Evolutionary conservation across 2,888 invertebrate species (phyloP).

Genomic region (Caradrina clavipalpis): DNA sequence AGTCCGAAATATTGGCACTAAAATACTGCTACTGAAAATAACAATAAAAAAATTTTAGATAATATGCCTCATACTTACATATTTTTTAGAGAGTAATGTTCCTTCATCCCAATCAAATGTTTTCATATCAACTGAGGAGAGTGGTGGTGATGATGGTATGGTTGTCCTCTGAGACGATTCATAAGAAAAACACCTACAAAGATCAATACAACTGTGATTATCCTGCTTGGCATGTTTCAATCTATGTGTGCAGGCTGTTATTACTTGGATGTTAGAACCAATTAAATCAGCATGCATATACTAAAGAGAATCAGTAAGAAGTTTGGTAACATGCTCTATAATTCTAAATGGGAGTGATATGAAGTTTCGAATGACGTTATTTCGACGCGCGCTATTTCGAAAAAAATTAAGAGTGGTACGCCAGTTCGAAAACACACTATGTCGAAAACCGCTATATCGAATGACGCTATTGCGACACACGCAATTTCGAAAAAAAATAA

Average conservation of each 20-base stretch:
- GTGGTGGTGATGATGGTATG: conserved; percentile 87
- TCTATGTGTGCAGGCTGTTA: conserved; percentile 38
- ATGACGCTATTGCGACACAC: too few species aligned
- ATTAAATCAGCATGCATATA: conserved; percentile 54
- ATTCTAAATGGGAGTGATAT: too few species aligned
- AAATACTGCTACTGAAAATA: too few species aligned
- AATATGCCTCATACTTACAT: conserved; percentile 72
- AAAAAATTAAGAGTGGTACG: too few species aligned
- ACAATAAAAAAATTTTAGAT: too few species aligned
- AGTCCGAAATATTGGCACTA: too few species aligned
- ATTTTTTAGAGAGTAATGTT: conserved; percentile 82
- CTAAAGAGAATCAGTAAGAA: conserved; percentile 28
- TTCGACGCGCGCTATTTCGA: too few species aligned
- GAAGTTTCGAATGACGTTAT: too few species aligned
- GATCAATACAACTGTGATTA: conserved; percentile 33
- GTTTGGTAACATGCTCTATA: conserved; percentile 50
- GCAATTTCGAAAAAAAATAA: too few species aligned
- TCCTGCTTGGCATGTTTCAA: background rate
- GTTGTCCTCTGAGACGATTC: conserved; percentile 92
- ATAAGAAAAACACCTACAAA: conserved; percentile 93
- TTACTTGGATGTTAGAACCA: conserved; percentile 35
- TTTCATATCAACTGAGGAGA: conserved; percentile 84
- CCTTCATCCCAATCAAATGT: conserved; percentile 90
- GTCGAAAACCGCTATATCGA: too few species aligned
- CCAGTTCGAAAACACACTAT: too few species aligned